Percentiles rank a stretch among this genome's conserved stretches.
phyloP scores from a whole-genome alignment of 2,113 vertebrate genomes.

The Reinhardtius hippoglossoides region DNA sequence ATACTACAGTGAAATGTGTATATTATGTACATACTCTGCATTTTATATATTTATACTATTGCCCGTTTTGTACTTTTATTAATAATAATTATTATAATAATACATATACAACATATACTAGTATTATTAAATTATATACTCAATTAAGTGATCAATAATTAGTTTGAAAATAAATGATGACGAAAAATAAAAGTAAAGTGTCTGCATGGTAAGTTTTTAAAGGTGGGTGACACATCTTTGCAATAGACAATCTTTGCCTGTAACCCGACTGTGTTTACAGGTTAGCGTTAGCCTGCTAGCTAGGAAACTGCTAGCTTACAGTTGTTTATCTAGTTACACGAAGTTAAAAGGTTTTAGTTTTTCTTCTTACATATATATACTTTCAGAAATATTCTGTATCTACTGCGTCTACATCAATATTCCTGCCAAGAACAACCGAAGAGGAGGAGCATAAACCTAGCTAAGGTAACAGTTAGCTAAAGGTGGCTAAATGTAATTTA shows the following conservation, averaged over 20 bases:
- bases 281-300: conserved; percentile 5
- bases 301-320: not conserved
- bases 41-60: too few species aligned
- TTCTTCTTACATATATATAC: not conserved
- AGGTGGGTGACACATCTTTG: not conserved
- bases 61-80: too few species aligned
- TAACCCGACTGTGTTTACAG: not conserved
- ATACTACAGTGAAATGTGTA: too few species aligned
- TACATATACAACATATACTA: not conserved
- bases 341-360: not conserved
- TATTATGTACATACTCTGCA: too few species aligned
- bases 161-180: too few species aligned
- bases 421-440: not conserved
- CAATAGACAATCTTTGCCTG: conserved; percentile 12
- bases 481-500: not conserved
- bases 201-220: not conserved
- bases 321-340: not conserved
- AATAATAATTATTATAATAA: not conserved
- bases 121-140: not conserved
- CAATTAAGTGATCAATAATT: not conserved
- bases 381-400: not conserved
- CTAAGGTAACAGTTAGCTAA: conserved; percentile 27
- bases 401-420: not conserved
- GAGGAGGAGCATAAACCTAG: not conserved
- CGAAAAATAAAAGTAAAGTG: not conserved